Conservation (phyloP, 2,113 vertebrate genomes). For the Neofelis nebulosa region DNA sequence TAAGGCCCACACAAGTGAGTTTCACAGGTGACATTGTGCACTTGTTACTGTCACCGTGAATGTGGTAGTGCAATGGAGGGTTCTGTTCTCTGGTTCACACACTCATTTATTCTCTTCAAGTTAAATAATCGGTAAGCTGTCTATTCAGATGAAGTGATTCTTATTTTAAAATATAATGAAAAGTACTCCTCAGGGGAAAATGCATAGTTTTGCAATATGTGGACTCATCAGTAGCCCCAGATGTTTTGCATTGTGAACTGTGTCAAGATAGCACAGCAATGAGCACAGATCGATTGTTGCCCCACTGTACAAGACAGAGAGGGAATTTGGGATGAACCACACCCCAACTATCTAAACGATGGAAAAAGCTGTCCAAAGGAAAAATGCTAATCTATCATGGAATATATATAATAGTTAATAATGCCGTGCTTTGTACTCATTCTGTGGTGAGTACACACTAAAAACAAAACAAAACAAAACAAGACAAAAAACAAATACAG, state of each 20-base stretch:
- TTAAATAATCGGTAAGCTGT: background rate
- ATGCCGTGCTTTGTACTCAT: background rate
- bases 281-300: background rate
- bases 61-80: rapidly evolving
- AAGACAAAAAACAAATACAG: background rate
- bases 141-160: background rate
- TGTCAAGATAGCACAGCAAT: background rate
- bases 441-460: background rate
- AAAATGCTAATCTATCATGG: background rate
- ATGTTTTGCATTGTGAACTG: background rate
- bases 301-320: background rate
- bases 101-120: background rate
- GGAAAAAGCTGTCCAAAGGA: background rate
- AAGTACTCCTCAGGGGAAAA: background rate
- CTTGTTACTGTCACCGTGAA: background rate
- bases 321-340: background rate
- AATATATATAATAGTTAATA: background rate
- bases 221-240: background rate
- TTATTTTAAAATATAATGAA: slow-evolving; percentile 27
- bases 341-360: background rate
- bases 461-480: background rate
- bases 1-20: background rate
- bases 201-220: background rate
- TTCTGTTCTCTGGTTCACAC: background rate
- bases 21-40: background rate